A percentile compares a stretch with the other conserved stretches of the same genome.
phyloP scores from a whole-genome alignment of 1,140 invertebrate species.

The Parapsyche elsis region DNA sequence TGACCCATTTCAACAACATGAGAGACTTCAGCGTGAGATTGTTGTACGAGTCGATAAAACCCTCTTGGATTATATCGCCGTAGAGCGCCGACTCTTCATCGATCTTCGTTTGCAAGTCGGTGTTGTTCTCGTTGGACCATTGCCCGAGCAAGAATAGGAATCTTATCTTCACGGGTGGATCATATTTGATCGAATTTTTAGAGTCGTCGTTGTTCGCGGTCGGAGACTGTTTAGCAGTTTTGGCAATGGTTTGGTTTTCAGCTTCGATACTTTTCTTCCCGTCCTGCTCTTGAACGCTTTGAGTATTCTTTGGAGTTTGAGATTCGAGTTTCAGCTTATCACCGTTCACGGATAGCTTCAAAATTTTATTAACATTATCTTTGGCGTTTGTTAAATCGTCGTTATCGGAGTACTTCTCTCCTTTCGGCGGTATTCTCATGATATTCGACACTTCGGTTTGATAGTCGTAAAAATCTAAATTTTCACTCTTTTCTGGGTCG shows the following conservation, averaged over 20 bases:
- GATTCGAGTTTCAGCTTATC: slow-evolving; percentile 50
- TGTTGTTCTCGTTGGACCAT: slow-evolving; percentile 64
- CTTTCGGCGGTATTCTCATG: slow-evolving; percentile 65
- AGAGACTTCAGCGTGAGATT: slow-evolving; percentile 93
- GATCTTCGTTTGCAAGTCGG: slow-evolving; percentile 67
- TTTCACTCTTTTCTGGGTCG: slow-evolving; percentile 58
- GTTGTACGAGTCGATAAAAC: slow-evolving; percentile 90
- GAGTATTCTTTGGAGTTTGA: neutral
- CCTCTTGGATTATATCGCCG: slow-evolving; percentile 91
- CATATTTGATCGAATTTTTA: neutral
- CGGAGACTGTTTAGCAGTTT: slow-evolving; percentile 54
- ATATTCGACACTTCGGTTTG: slow-evolving; percentile 58
- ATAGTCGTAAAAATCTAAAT: slow-evolving; percentile 53
- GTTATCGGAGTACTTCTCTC: slow-evolving; percentile 45
- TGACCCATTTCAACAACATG: slow-evolving; percentile 86
- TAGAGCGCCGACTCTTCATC: slow-evolving; percentile 71
- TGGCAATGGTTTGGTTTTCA: neutral
- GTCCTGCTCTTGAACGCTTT: neutral
- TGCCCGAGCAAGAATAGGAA: slow-evolving; percentile 71
- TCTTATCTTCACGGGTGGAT: slow-evolving; percentile 57
- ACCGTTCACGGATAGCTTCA: slow-evolving; percentile 42
- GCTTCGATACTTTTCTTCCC: neutral
- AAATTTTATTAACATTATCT: slow-evolving; percentile 45
- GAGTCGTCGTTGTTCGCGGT: slow-evolving; percentile 41
- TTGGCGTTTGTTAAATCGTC: slow-evolving; percentile 31